Conservation (phyloP, 2,888 invertebrate species). For the Himalopsyche tibetana region DNA sequence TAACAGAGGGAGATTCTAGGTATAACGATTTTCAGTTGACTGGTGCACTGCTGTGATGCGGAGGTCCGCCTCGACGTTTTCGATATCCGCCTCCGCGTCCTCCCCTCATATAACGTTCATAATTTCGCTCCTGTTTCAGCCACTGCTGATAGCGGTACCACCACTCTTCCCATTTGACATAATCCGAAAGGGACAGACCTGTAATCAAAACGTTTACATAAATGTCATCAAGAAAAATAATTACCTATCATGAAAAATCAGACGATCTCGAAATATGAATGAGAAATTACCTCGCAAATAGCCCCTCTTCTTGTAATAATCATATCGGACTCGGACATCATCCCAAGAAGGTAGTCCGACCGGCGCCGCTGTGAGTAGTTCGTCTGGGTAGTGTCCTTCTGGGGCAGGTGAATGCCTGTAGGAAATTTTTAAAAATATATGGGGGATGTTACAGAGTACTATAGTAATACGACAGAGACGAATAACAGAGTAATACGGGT, state of each 20-base stretch:
- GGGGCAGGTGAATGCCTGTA: constrained; percentile 80
- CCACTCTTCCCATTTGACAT: constrained; percentile 96
- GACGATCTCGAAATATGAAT: neutral
- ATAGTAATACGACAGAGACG: too few species aligned
- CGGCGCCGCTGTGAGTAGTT: constrained; percentile 84
- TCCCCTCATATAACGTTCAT: constrained; percentile 82
- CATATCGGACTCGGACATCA: constrained; percentile 90
- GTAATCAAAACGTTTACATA: constrained; percentile 64
- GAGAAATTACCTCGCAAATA: constrained; percentile 83
- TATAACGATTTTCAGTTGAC: neutral
- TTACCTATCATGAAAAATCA: too few species aligned
- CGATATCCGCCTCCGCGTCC: constrained; percentile 69
- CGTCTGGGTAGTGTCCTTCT: constrained; percentile 88
- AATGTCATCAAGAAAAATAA: neutral
- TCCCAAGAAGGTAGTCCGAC: constrained; percentile 89
- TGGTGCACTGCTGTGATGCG: neutral
- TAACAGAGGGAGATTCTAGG: neutral
- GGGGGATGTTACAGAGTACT: too few species aligned
- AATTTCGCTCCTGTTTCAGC: constrained; percentile 88
- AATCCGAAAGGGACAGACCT: constrained; percentile 85
- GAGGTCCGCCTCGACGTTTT: constrained; percentile 69
- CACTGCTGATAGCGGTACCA: constrained; percentile 96
- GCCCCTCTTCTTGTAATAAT: constrained; percentile 92
- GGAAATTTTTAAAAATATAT: constrained; percentile 39
- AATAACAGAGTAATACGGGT: too few species aligned